These are phyloP conservation scores for Pseudorectes ferrugineus DNA, from an alignment of 2,113 vertebrate genomes.

Conservation along the genomic window DNA sequence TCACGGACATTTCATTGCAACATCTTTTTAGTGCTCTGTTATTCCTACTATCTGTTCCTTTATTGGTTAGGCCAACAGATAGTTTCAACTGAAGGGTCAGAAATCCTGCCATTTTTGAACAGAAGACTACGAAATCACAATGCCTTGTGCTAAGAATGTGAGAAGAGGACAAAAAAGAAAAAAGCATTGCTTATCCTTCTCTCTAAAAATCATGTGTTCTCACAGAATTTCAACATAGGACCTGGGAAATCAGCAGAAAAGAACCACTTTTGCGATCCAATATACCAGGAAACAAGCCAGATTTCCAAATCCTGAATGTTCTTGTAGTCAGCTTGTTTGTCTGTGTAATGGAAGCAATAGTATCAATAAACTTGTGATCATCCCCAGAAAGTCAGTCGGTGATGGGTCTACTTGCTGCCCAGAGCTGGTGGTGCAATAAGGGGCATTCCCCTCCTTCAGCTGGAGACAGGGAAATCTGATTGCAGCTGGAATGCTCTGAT, in stretches of 20 bases:
- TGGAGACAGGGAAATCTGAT: background rate
- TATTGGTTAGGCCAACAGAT: background rate
- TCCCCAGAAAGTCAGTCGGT: background rate
- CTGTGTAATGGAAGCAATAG: background rate
- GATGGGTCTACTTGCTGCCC: background rate
- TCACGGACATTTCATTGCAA: background rate
- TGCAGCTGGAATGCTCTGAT: background rate
- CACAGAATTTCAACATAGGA: background rate
- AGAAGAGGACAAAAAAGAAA: background rate
- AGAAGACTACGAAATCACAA: rapidly evolving
- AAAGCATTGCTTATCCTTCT: rapidly evolving
- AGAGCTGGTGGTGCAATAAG: background rate
- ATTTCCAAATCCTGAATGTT: background rate
- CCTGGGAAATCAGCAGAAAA: background rate
- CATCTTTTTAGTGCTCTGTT: background rate
- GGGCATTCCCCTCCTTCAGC: background rate
- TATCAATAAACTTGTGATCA: background rate
- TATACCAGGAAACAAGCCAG: background rate
- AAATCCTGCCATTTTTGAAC: background rate
- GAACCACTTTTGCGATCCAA: rapidly evolving
- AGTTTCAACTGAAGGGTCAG: background rate
- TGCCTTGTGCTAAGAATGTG: background rate
- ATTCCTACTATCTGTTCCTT: background rate
- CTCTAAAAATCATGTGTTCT: background rate
- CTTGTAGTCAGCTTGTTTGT: background rate